Conservation (phyloP, 2,888 invertebrate genomes). For the Dryococelus australis region DNA sequence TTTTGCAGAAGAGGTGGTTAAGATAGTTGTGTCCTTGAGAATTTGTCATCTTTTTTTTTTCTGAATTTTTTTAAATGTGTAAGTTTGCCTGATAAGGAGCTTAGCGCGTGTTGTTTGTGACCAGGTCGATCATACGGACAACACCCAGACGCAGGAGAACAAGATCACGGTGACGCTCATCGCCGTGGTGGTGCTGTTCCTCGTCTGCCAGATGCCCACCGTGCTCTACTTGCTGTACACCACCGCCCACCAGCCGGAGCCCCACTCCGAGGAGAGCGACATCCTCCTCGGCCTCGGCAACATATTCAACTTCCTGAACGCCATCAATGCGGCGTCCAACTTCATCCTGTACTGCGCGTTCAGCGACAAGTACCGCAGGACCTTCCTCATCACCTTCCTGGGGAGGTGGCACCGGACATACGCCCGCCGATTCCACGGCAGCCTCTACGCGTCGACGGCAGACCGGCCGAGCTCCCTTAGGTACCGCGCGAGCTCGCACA, state of each 20-base stretch:
- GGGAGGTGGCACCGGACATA: neutral
- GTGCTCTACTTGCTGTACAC: conserved; percentile 67
- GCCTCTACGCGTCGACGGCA: neutral
- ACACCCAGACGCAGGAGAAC: conserved; percentile 67
- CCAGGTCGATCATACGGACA: conserved; percentile 42
- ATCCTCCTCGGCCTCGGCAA: conserved; percentile 68
- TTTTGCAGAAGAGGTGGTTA: no score
- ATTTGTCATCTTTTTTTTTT: no score
- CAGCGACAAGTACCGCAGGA: conserved; percentile 75
- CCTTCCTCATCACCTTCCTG: conserved; percentile 57
- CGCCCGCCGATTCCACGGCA: neutral
- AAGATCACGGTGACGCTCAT: conserved; percentile 80
- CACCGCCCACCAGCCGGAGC: conserved; percentile 53
- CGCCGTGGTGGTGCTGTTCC: conserved; percentile 76
- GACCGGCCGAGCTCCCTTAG: neutral
- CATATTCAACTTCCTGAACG: conserved; percentile 73
- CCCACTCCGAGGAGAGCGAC: conserved; percentile 52
- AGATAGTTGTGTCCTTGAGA: no score
- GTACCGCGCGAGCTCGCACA: neutral
- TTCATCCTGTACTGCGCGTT: conserved; percentile 80
- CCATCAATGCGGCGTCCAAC: conserved; percentile 77
- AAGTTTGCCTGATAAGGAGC: no score
- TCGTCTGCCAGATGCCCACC: conserved; percentile 76
- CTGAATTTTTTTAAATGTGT: no score
- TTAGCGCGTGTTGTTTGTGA: neutral